Evolutionary conservation across 2,113 vertebrate species (phyloP), one percentile per base, ranked within the genome.

Genomic region (Empidonax traillii): DNA sequence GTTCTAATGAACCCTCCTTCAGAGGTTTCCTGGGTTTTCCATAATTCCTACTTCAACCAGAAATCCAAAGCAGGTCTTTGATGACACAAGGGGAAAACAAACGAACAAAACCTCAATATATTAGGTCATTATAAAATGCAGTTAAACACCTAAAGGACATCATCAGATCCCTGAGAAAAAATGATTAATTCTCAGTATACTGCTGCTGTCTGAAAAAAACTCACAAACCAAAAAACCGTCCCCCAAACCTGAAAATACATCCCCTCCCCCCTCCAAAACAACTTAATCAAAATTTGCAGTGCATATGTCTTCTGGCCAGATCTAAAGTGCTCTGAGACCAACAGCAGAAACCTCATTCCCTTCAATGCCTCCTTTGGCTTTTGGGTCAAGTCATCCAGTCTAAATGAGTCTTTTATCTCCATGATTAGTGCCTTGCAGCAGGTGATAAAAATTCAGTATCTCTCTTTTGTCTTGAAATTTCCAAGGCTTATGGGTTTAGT

Each of bases 381-480:
- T 88, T 72, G 51, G 61, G 61, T 77, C 72, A 80, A 80, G 51
- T 35, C 59, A 88, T 67, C 27, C 63, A 15, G 30, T 56, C 51
- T 52, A 83, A 93, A 55, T 47, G 63, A 89, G 37, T 30, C 63
- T 80, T 85, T 92, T 80, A 84, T 74, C 68, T 92, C 41, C 18
- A 25, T 68, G 87, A 90, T 84, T 74, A 93, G 85, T 88, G 75
- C 68, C 58, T 94, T 81, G 67, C 63, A 88, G 85, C 79, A 81
- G 72, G 63, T 59, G 47, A 87, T 78, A 94, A 86, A 93, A 87
- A 94, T 59, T 62, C 63, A 37, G 51, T 86, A 14, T 62, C 24
- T 93, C 35, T 85, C 28, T 90, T 86, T 93, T 80, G 63, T 90
- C 88, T 96, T 93, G 73, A 80, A 86, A 86, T 95, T 95, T 89